Evolutionary conservation across 1,140 invertebrate genomes (phyloP).

Genomic region (Drosophila subpulchrella): DNA sequence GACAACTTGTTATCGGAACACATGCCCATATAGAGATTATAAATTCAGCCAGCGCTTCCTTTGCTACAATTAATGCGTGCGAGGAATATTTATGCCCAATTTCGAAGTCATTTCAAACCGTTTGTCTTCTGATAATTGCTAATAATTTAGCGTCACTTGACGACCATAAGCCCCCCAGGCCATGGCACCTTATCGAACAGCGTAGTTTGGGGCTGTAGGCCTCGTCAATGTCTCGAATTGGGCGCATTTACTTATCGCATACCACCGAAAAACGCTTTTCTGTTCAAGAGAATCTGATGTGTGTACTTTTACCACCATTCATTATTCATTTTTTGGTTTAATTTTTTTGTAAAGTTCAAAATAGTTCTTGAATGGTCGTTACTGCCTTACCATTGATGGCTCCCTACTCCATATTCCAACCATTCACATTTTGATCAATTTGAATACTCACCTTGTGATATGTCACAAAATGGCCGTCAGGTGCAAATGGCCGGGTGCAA

Average conservation of each 20-base stretch:
- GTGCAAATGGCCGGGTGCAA: conserved; percentile 29
- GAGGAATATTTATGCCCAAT: conserved; percentile 70
- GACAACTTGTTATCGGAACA: conserved; percentile 24
- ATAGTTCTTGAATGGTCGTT: conserved; percentile 45
- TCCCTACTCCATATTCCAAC: neutral
- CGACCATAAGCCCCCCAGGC: conserved; percentile 59
- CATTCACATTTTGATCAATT: conserved; percentile 24
- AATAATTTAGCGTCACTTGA: conserved; percentile 79
- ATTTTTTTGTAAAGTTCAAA: conserved; percentile 36
- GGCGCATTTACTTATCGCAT: conserved; percentile 54
- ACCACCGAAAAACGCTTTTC: conserved; percentile 8
- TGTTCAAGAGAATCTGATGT: conserved; percentile 13
- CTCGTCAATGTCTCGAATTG: conserved; percentile 64
- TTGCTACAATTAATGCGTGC: conserved; percentile 30
- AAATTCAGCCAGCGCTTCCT: conserved; percentile 52
- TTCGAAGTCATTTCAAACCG: conserved; percentile 71
- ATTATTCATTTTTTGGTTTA: conserved; percentile 54
- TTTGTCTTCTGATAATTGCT: conserved; percentile 76
- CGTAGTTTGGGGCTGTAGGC: conserved; percentile 35
- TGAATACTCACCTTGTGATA: conserved; percentile 42
- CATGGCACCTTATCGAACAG: conserved; percentile 56
- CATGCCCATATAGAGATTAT: conserved; percentile 36
- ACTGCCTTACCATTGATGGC: conserved; percentile 36
- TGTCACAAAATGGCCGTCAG: conserved; percentile 45
- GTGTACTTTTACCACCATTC: conserved; percentile 52